Evolutionary conservation across 2,888 invertebrate species (phyloP).

Genomic region (Troglohyphantes excavatus): DNA sequence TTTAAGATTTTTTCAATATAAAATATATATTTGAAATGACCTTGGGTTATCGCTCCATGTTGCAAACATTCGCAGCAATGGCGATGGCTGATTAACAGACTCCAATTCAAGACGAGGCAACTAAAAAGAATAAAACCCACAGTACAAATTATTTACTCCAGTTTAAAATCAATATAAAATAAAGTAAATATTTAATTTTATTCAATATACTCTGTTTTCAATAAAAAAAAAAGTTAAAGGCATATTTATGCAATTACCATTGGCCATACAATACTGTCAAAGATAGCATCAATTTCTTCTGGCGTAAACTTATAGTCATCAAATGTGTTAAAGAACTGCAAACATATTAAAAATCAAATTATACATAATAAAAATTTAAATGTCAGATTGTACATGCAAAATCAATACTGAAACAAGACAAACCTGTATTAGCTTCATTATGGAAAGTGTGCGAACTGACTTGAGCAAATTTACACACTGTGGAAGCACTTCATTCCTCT

Average conservation of each 20-base stretch:
- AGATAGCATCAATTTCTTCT: conserved; percentile 89
- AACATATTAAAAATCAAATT: too few species aligned
- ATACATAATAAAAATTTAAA: conserved; percentile 84
- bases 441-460: conserved; percentile 81
- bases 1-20: too few species aligned
- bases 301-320: conserved; percentile 89
- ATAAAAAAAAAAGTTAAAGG: not conserved
- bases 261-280: conserved; percentile 91
- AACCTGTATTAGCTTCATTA: conserved; percentile 81
- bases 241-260: conserved; percentile 84
- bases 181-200: not conserved
- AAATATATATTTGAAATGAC: too few species aligned
- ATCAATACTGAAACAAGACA: not conserved
- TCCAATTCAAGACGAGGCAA: conserved; percentile 88
- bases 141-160: too few species aligned
- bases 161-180: not conserved
- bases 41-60: conserved; percentile 91
- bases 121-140: conserved; percentile 79
- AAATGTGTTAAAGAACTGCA: conserved; percentile 89
- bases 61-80: conserved; percentile 89
- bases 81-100: conserved; percentile 91
- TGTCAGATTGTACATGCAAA: not conserved
- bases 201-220: not conserved
- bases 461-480: conserved; percentile 81
- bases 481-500: conserved; percentile 81